A percentile compares a stretch with the other conserved stretches of the same genome.
phyloP scores from a whole-genome alignment of 30 jellyfish, hydroid and myxozoan genomes.

The Rhopilema esculentum region DNA sequence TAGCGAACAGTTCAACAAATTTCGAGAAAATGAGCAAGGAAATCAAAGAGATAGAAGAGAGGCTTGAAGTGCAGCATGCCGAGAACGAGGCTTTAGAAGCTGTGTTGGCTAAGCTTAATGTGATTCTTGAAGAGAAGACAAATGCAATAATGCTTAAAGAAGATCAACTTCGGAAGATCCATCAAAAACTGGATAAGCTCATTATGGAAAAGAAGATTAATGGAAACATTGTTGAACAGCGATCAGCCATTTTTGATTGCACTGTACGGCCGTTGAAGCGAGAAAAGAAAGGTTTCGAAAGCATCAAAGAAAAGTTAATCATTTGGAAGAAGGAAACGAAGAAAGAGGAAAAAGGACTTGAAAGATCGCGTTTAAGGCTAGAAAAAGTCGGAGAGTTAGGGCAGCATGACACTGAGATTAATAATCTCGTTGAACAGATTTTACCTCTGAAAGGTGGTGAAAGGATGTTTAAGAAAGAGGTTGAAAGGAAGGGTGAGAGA shows the following conservation, averaged over 20 bases:
- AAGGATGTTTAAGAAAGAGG: neutral
- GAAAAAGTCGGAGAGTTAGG: neutral
- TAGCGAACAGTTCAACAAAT: neutral
- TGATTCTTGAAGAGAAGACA: neutral
- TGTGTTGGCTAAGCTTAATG: neutral
- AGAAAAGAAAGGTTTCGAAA: neutral
- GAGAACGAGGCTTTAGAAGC: neutral
- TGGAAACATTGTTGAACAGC: neutral
- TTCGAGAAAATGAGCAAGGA: neutral
- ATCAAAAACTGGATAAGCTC: neutral
- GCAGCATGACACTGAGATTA: too few species aligned
- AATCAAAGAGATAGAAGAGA: neutral
- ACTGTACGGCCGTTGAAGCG: neutral
- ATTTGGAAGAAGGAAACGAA: neutral
- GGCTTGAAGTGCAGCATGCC: neutral
- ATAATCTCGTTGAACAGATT: too few species aligned
- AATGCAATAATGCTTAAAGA: neutral
- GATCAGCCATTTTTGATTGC: neutral
- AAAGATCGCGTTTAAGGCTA: neutral
- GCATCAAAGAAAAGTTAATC: neutral
- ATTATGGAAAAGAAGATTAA: neutral
- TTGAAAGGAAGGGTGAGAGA: neutral
- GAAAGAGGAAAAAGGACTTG: neutral
- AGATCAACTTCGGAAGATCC: neutral
- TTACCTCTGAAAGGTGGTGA: too few species aligned